Percentiles rank a stretch among this genome's conserved stretches.
These are phyloP conservation scores for Megalurothrips usitatus DNA, from an alignment of 2,888 invertebrate genomes.

Conservation along the genomic window DNA sequence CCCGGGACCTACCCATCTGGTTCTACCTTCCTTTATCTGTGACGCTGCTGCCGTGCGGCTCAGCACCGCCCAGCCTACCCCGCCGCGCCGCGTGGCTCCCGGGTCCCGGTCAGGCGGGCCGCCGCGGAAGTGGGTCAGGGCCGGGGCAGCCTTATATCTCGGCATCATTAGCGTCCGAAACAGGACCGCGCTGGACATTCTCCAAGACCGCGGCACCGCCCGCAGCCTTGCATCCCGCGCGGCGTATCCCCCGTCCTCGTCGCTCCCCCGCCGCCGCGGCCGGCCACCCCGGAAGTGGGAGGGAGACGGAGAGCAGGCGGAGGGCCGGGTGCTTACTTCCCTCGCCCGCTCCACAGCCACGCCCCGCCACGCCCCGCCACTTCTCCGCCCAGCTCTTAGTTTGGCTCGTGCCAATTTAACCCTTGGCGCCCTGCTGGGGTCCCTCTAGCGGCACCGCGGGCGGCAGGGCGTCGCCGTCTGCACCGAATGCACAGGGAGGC, in stretches of 20 bases:
- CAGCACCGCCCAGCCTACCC: no score
- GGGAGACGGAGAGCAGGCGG: background rate
- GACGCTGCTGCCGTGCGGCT: no score
- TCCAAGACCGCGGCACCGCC: background rate
- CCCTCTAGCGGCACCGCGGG: no score
- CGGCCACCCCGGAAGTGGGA: background rate
- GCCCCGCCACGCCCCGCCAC: background rate
- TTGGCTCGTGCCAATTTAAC: background rate
- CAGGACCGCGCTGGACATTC: background rate
- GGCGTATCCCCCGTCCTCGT: background rate
- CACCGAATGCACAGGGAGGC: no score
- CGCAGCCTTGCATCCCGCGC: no score
- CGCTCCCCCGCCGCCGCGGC: background rate
- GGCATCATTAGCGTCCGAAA: background rate
- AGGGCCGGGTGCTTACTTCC: background rate
- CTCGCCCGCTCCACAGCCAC: background rate
- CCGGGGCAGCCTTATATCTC: background rate
- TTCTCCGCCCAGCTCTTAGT: background rate
- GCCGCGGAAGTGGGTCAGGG: background rate
- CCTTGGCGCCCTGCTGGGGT: no score
- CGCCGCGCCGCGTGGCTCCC: no score
- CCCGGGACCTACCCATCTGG: no score
- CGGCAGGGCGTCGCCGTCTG: no score
- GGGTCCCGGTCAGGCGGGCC: no score
- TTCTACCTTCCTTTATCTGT: no score